Evolutionary conservation across 2,888 invertebrate species (phyloP).

Genomic region (Nasonia oneida): DNA sequence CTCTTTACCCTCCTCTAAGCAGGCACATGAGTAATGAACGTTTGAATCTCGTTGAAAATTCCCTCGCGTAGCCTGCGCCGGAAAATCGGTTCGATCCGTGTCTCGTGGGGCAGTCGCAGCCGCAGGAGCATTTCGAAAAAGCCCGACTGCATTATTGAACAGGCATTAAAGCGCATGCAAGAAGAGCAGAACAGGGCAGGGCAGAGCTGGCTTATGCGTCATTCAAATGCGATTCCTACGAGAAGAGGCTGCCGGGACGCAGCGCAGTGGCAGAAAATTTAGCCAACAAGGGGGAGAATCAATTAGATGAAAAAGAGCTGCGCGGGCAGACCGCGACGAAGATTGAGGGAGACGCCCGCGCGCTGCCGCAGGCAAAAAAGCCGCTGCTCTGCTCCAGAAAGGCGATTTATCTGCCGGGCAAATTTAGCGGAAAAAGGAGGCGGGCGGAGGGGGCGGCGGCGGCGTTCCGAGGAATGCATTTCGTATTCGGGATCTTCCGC

Average conservation of each 20-base stretch:
- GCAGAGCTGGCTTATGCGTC: background rate
- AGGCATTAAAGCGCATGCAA: constrained; percentile 18
- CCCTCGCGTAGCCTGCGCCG: background rate
- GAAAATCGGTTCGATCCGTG: background rate
- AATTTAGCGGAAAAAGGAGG: constrained; percentile 68
- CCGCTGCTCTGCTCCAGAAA: constrained; percentile 61
- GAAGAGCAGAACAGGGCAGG: background rate
- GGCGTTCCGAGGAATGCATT: constrained; percentile 76
- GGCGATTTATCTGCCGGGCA: constrained; percentile 76
- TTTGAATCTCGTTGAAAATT: constrained; percentile 26
- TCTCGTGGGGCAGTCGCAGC: background rate
- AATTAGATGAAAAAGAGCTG: constrained; percentile 59
- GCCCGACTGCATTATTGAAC: constrained; percentile 50
- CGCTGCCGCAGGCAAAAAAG: background rate
- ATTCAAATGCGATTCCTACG: constrained; percentile 51
- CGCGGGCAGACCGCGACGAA: background rate
- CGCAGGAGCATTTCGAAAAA: constrained; percentile 42
- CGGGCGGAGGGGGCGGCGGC: constrained; percentile 61
- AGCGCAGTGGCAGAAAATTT: constrained; percentile 34
- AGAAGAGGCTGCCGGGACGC: background rate
- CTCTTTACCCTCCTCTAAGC: background rate
- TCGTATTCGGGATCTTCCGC: constrained; percentile 76
- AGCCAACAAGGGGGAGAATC: constrained; percentile 32
- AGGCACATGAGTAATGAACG: background rate
- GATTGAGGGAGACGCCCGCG: constrained; percentile 60